Evolutionary conservation across 2,113 vertebrate species (phyloP).

Genomic region (Lamprotornis superbus): DNA sequence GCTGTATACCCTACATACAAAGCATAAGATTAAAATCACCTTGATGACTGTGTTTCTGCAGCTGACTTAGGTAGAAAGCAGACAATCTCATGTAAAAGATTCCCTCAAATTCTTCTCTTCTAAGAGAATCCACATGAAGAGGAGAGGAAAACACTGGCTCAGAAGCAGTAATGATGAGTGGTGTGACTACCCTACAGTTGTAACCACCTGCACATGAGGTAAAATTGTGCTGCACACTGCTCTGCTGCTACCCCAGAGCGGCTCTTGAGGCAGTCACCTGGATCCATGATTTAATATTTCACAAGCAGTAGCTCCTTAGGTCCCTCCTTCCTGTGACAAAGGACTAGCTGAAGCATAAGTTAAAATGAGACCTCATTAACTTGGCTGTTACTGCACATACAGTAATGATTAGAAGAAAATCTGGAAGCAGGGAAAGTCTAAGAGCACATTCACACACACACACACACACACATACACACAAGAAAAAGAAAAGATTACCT

Average conservation of each 20-base stretch:
- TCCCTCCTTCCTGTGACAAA: not conserved
- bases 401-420: not conserved
- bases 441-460: not conserved
- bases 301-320: not conserved
- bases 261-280: not conserved
- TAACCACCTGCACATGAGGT: fast-evolving
- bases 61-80: not conserved
- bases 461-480: too few species aligned
- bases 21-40: not conserved
- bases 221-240: not conserved
- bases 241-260: fast-evolving
- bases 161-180: not conserved
- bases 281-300: not conserved
- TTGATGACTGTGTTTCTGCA: not conserved
- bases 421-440: not conserved
- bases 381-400: not conserved
- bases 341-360: not conserved
- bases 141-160: not conserved
- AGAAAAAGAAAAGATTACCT: not conserved
- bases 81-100: not conserved
- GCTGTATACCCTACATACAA: not conserved
- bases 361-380: not conserved
- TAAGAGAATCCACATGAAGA: not conserved
- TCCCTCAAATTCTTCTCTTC: not conserved
- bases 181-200: not conserved